These are phyloP conservation scores for Tupiocoris notatus DNA, from an alignment of 2,888 invertebrate species.

Conservation along the genomic window DNA sequence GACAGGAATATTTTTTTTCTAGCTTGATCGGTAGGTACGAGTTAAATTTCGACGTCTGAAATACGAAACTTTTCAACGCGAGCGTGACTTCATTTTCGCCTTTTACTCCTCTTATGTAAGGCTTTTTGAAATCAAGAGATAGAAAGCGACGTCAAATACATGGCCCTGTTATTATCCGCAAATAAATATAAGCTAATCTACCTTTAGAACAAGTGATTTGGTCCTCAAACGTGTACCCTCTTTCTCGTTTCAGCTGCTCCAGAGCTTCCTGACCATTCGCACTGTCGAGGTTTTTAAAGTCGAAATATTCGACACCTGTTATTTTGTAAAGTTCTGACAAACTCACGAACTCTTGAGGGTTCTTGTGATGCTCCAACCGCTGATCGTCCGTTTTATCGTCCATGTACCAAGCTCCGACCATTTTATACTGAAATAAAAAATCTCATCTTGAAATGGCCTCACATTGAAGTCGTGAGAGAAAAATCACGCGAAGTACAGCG, in stretches of 20 bases:
- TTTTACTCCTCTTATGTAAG: too few species aligned
- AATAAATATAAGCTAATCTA: not conserved
- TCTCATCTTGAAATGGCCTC: too few species aligned
- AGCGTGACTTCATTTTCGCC: too few species aligned
- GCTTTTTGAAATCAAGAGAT: too few species aligned
- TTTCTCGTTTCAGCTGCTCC: slow-evolving; percentile 65
- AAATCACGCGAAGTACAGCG: too few species aligned
- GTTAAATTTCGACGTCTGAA: too few species aligned
- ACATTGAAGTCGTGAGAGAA: not conserved
- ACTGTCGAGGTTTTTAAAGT: slow-evolving; percentile 62
- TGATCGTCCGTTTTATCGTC: slow-evolving; percentile 62
- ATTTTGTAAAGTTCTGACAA: slow-evolving; percentile 65
- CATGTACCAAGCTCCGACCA: slow-evolving; percentile 52
- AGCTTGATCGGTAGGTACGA: too few species aligned
- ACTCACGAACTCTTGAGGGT: slow-evolving; percentile 70
- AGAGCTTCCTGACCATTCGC: slow-evolving; percentile 66
- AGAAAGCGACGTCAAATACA: too few species aligned
- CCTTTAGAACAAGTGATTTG: slow-evolving; percentile 72
- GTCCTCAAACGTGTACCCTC: slow-evolving; percentile 85
- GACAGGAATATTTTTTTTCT: too few species aligned
- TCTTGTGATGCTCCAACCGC: slow-evolving; percentile 75
- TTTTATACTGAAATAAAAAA: too few species aligned
- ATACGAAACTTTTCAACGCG: too few species aligned
- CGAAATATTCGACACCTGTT: slow-evolving; percentile 87
- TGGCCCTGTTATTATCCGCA: too few species aligned